Evolutionary conservation across 2,888 invertebrate species (phyloP).

Genomic region (Chrysina gloriosa): DNA sequence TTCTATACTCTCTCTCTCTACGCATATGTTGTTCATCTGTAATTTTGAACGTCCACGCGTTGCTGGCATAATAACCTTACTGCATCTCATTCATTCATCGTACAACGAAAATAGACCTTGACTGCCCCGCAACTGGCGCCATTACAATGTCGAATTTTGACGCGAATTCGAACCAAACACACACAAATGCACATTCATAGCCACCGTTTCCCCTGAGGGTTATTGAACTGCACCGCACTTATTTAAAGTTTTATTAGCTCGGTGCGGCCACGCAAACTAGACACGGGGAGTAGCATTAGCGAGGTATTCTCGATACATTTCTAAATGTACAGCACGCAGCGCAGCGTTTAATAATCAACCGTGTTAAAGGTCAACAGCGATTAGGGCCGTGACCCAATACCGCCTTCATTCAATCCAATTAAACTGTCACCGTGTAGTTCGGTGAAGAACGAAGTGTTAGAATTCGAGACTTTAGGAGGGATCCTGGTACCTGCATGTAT

Average conservation of each 20-base stretch:
- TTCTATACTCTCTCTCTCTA: too few relatives aligned
- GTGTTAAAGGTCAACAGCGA: conserved; percentile 57
- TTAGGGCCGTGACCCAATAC: conserved; percentile 50
- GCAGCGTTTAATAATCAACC: conserved; percentile 51
- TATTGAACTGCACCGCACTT: conserved; percentile 47
- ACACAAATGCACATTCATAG: background rate
- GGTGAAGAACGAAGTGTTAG: background rate
- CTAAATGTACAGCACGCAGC: conserved; percentile 21
- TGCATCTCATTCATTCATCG: background rate
- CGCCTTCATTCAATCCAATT: conserved; percentile 33
- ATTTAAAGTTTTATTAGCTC: conserved; percentile 33
- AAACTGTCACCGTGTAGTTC: conserved; percentile 18
- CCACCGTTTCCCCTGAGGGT: conserved; percentile 40
- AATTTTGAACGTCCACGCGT: too few relatives aligned
- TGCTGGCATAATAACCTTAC: too few relatives aligned
- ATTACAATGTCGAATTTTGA: conserved; percentile 9
- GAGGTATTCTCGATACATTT: conserved; percentile 15
- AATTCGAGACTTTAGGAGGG: background rate
- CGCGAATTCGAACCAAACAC: conserved; percentile 17
- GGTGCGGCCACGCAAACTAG: conserved; percentile 14
- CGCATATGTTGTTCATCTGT: too few relatives aligned
- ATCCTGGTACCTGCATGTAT: too few relatives aligned
- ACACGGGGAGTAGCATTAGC: conserved; percentile 3
- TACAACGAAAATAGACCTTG: background rate
- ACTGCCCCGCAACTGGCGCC: conserved; percentile 2